These are phyloP conservation scores for Aquatica leii DNA, from an alignment of 2,888 invertebrate genomes.

Conservation along the genomic window DNA sequence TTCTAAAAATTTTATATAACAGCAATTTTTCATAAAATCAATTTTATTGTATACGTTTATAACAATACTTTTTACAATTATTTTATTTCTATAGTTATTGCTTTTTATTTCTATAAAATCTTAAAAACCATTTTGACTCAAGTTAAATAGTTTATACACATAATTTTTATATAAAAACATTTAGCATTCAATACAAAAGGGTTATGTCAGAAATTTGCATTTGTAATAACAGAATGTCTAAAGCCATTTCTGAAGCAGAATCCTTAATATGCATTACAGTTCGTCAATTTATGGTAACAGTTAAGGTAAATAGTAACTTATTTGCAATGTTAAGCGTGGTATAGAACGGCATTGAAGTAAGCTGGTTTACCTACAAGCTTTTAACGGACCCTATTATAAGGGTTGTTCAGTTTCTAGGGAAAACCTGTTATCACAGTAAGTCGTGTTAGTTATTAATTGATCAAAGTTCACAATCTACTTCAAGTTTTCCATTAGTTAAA, in stretches of 20 bases:
- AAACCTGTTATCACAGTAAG: conserved; percentile 25
- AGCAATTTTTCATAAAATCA: conserved; percentile 2
- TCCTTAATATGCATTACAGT: conserved; percentile 37
- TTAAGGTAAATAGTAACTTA: conserved; percentile 35
- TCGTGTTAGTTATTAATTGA: conserved; percentile 29
- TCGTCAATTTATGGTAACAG: conserved; percentile 37
- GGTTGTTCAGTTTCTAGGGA: conserved; percentile 29
- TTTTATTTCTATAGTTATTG: too few species aligned
- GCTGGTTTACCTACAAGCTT: conserved; percentile 36
- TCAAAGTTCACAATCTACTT: conserved; percentile 12
- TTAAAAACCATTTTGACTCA: too few species aligned
- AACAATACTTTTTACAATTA: too few species aligned
- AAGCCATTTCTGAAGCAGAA: conserved; percentile 26
- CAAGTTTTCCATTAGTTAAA: conserved; percentile 8
- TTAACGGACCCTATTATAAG: conserved; percentile 36
- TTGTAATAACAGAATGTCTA: conserved; percentile 34
- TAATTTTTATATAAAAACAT: too few species aligned
- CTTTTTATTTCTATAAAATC: too few species aligned
- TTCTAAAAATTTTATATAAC: conserved; percentile 8
- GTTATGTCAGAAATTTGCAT: conserved; percentile 34
- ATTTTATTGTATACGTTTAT: too few species aligned
- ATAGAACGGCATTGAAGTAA: conserved; percentile 31
- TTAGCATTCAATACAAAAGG: conserved; percentile 27
- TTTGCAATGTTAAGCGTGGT: conserved; percentile 34
- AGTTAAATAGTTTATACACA: too few species aligned